These are phyloP conservation scores for Phyllostomus hastatus DNA, from an alignment of 2,113 vertebrate genomes.

Conservation along the genomic window DNA sequence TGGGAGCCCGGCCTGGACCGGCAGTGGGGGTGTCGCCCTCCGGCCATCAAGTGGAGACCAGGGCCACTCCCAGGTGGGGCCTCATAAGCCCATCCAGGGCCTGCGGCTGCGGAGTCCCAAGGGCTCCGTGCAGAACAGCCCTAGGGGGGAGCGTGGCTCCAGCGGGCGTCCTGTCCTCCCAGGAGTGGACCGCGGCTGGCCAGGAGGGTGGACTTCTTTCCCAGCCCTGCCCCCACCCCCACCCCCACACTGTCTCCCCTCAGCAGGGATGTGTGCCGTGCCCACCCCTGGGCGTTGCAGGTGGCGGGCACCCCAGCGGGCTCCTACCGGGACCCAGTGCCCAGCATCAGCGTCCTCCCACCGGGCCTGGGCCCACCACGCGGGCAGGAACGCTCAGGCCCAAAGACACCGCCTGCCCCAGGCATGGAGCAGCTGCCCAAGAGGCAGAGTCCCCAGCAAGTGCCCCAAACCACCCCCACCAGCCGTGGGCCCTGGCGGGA, in stretches of 20 bases:
- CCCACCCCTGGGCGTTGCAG: no score
- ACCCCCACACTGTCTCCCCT: no score
- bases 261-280: no score
- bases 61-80: not conserved
- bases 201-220: not conserved
- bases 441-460: not conserved
- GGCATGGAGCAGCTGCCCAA: not conserved
- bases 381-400: not conserved
- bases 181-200: fast-evolving
- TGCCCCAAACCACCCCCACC: no score
- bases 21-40: not conserved
- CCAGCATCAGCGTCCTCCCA: not conserved
- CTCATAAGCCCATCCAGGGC: no score
- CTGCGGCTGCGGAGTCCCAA: no score
- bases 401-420: not conserved
- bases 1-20: not conserved
- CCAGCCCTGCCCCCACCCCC: not conserved
- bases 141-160: fast-evolving
- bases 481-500: not conserved
- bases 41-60: not conserved
- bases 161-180: not conserved
- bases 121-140: not conserved
- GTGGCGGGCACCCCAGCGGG: not conserved
- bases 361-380: not conserved
- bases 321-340: not conserved